Evolutionary conservation across 2,113 vertebrate species (phyloP), one percentile per base, ranked within the genome.

Genomic region (Axis porcinus): DNA sequence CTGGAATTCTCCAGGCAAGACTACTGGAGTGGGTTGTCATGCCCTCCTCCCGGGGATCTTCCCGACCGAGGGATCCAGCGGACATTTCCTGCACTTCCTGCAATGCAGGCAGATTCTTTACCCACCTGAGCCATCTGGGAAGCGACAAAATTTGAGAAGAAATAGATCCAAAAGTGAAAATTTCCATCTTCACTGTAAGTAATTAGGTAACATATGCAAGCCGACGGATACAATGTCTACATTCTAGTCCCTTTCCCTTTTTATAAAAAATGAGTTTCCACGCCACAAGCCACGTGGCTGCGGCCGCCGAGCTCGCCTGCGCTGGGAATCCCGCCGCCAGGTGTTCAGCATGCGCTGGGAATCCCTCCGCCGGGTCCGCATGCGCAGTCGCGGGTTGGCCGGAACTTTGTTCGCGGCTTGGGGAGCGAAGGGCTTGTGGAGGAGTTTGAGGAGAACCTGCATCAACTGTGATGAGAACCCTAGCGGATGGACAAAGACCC

Each of bases 401-500:
- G 19, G 79, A 25, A 36, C 52, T 83, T n/a, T 3, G 3, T 14
- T 54, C n/a, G 1, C 12, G 1, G 6, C 19, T 4, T 76, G 10
- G 0, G 2, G 21, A 36, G 52, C 21, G 0, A 3, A 9, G 1
- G 52, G 2, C 33, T 40, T 9, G 13, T 13, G 33, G 0, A 0
- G 6, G 52, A 55, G 7, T 15, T 54, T 27, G 21, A 83, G 33
- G n/a, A 5, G 12, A 15, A 2, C 3, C 12, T 1, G 3, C 2
- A 2, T 12, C 6, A 10, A 0, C 6, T 1, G 11, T 13, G 79
- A n/a, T 7, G 30, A 14, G 79, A 52, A 4, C 11, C 19, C 3
- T 7, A n/a, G 79, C 2, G 19, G 19, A 2, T 1, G 19, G 52
- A 6, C 4, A 3, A 23, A 27, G 81, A 83, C 50, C 13, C 21